These are phyloP conservation scores for Nymphalis polychloros DNA, from an alignment of 2,888 invertebrate species.

Conservation along the genomic window DNA sequence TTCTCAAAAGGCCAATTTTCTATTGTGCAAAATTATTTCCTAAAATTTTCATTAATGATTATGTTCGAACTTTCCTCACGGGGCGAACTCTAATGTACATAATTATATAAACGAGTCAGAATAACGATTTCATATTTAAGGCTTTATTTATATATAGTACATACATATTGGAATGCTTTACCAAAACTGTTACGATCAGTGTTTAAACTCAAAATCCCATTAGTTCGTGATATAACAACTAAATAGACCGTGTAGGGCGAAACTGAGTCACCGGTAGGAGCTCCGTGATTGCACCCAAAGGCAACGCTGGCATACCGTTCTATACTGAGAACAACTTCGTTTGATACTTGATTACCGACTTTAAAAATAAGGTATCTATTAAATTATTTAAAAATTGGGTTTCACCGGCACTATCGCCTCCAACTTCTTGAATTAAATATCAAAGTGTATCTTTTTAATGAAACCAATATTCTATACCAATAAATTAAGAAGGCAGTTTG, in stretches of 20 bases:
- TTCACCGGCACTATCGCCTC: not conserved
- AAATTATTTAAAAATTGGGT: not conserved
- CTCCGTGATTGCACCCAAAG: conserved; percentile 59
- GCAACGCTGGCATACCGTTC: conserved; percentile 55
- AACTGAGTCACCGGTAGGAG: conserved; percentile 45
- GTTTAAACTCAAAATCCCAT: conserved; percentile 5
- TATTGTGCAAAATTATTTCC: too few species aligned
- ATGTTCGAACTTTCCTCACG: too few species aligned
- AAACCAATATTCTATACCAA: not conserved
- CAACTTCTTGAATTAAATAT: too few species aligned
- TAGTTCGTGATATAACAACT: conserved; percentile 10
- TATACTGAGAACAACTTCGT: conserved; percentile 35
- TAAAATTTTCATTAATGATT: too few species aligned
- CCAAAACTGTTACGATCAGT: not conserved
- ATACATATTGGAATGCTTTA: not conserved
- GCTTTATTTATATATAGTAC: too few species aligned
- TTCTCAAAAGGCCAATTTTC: too few species aligned
- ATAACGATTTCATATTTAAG: too few species aligned
- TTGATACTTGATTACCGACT: conserved; percentile 48
- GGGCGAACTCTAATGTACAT: too few species aligned
- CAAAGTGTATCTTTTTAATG: too few species aligned
- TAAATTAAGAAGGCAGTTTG: not conserved
- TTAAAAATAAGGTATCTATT: too few species aligned
- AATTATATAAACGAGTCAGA: too few species aligned
- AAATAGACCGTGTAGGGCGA: conserved; percentile 32